Base-by-base conservation (phyloP, 2,888 invertebrate species). In the Xestobium rufovillosum region DNA sequence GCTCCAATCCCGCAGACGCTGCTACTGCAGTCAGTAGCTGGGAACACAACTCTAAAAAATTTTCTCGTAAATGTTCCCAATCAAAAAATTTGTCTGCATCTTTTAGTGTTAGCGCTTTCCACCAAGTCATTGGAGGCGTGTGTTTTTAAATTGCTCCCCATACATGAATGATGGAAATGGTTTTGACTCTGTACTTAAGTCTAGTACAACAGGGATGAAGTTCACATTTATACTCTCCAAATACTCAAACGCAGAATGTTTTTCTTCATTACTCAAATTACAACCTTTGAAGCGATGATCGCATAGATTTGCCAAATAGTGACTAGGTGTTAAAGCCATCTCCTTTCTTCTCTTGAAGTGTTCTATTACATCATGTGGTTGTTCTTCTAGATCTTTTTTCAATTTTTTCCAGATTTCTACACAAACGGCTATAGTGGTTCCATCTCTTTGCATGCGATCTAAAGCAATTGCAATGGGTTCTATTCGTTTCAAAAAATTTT, bases 341-440 rank as follows among this genome's bases (percentile, higher is more conserved):
- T 37, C 23, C 28, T n/a, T n/a, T n/a, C n/a, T n/a, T n/a, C 31
- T 34, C 17, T 16, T 16, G 35, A 38, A 41, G 12, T 11, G 17
- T 31, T 39, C 32, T 32, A 39, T 39, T 31, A 43, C 32, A 25
- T n/a, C n/a, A n/a, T n/a, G 30, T 37, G 34, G 33, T 34, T 40
- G 35, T 34, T 34, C 30, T 38, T 46, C 34, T 34, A 45, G 31
- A 34, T 46, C 44, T 28, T 39, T 40, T 36, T 43, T 38, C 34
- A 49, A 36, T 34, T 36, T 34, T 38, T 47, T n/a, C n/a, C n/a
- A 45, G 19, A 45, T 45, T 41, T 45, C 41, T 15, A 43, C 45
- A 36, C 41, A 35, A 29, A 44, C 38, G 10, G 42, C 17, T 16
- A 41, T 44, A 8, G 45, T 41, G 2, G 43, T 41, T 17, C 31